A percentile compares a stretch with the other conserved stretches of the same genome.
phyloP scores from a whole-genome alignment of 1,140 invertebrate species.

The Eulimnadia texana region DNA sequence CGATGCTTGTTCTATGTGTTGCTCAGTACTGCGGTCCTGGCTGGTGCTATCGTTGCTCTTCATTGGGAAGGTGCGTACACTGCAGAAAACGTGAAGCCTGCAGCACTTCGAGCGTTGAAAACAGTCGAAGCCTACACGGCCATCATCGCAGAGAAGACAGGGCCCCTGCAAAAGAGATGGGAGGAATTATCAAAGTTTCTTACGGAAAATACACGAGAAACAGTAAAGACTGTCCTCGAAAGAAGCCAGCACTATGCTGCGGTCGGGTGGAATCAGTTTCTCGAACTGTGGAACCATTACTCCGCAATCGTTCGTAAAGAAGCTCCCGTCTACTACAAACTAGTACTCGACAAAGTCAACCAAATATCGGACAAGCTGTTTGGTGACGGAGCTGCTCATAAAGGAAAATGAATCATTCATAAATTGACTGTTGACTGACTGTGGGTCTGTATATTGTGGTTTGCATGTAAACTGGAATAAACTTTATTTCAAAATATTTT shows the following conservation, averaged over 20 bases:
- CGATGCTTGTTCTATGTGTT: background rate
- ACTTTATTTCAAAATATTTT: too few relatives aligned
- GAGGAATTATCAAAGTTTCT: background rate
- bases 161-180: background rate
- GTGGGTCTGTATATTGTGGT: too few relatives aligned
- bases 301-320: background rate
- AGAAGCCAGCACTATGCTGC: background rate
- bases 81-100: background rate
- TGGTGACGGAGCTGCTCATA: background rate
- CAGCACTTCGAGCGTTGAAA: background rate
- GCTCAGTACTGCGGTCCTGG: background rate
- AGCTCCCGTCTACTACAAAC: background rate
- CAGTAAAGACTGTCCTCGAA: background rate
- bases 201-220: background rate
- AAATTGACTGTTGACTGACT: slow-evolving; percentile 1
- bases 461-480: too few relatives aligned
- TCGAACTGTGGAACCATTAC: background rate
- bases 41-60: background rate
- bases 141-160: background rate
- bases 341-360: background rate
- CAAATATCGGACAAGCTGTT: background rate
- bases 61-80: background rate
- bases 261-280: background rate
- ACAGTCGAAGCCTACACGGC: background rate
- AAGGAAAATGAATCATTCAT: background rate